These are phyloP conservation scores for Sisyra terminalis DNA, from an alignment of 2,888 invertebrate genomes.

Conservation along the genomic window DNA sequence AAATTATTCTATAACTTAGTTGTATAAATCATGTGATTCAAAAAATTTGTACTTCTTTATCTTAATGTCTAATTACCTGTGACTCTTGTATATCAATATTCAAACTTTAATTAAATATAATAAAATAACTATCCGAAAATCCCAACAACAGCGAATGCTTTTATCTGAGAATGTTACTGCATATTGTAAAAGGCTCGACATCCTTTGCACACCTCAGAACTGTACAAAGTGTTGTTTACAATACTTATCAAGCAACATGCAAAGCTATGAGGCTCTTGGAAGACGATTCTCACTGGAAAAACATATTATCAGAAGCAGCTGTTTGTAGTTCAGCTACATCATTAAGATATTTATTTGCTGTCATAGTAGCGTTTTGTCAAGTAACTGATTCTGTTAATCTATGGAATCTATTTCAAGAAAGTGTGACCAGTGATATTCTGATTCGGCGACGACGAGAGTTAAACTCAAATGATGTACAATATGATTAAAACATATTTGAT, in stretches of 20 bases:
- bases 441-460: constrained; percentile 8
- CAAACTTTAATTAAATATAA: no score
- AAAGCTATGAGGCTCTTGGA: constrained; percentile 14
- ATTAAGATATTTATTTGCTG: constrained; percentile 9
- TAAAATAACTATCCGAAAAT: no score
- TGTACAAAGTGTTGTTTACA: constrained; percentile 9
- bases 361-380: constrained; percentile 9
- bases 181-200: constrained; percentile 10
- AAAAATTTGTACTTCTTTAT: no score
- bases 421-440: constrained; percentile 3
- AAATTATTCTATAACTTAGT: no score
- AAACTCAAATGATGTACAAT: constrained; percentile 8
- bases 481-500: constrained; percentile 9
- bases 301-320: constrained; percentile 8
- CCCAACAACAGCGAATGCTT: constrained; percentile 4
- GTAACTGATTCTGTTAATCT: constrained; percentile 7
- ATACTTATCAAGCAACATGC: constrained; percentile 14
- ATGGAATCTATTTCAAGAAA: constrained; percentile 7
- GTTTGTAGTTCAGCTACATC: constrained; percentile 10
- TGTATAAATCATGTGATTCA: no score
- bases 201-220: constrained; percentile 12
- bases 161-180: constrained; percentile 13
- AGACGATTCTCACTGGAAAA: constrained; percentile 17
- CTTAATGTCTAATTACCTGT: no score
- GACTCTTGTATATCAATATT: no score